Percentiles rank a stretch among this genome's conserved stretches.
Evolutionary conservation across 92 coral and sea anemone species (phyloP).

Genomic region (Heliopora coerulea): DNA sequence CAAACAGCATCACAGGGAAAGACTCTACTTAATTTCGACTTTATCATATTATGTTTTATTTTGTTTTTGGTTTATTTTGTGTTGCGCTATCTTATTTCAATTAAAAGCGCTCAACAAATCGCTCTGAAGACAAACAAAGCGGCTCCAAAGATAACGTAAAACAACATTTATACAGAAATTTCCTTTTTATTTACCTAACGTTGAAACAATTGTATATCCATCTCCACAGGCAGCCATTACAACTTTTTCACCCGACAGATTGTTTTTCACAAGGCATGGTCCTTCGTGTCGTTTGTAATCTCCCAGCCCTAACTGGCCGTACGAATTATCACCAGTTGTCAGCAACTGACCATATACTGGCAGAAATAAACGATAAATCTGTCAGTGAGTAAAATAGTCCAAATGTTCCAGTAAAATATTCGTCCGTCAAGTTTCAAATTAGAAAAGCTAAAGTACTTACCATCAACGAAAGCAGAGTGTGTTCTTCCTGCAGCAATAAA

Average conservation of each 20-base stretch:
- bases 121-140: background rate
- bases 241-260: constrained; percentile 79
- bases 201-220: constrained; percentile 88
- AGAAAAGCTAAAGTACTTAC: no score
- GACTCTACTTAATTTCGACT: no score
- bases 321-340: constrained; percentile 87
- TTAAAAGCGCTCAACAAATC: no score
- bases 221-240: constrained; percentile 90
- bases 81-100: no score
- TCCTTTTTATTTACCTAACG: constrained; percentile 73
- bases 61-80: no score
- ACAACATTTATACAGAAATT: no score
- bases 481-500: constrained; percentile 83
- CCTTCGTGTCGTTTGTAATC: constrained; percentile 86
- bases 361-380: constrained; percentile 11
- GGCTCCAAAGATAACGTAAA: no score
- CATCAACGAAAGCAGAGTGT: constrained; percentile 93
- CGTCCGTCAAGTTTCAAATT: no score
- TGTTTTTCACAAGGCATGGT: constrained; percentile 80
- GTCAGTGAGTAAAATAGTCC: no score
- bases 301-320: constrained; percentile 90
- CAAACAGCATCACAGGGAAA: no score
- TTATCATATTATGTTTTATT: no score
- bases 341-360: constrained; percentile 89
- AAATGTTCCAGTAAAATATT: no score